phyloP scores from a whole-genome alignment of 2,888 invertebrate species.

The Lepidochrysops patricia region DNA sequence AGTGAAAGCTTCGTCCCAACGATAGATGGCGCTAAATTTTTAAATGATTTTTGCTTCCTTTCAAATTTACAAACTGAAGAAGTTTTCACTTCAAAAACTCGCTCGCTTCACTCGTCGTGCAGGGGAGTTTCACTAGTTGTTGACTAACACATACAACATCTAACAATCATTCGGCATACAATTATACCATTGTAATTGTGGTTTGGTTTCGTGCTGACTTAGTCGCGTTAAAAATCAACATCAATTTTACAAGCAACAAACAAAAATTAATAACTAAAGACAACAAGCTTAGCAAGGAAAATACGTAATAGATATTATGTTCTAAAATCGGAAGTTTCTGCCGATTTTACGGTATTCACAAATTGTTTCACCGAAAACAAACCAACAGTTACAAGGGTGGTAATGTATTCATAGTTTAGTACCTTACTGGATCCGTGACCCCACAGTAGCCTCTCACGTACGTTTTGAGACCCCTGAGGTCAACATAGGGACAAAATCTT shows the following conservation, averaged over 20 bases:
- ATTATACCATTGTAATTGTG: background rate
- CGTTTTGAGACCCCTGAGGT: conserved; percentile 12
- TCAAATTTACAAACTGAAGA: background rate
- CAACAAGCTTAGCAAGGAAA: no score
- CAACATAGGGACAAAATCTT: conserved; percentile 8
- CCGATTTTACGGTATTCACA: no score
- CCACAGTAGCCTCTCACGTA: conserved; percentile 13
- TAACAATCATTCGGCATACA: conserved; percentile 10
- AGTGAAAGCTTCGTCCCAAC: background rate
- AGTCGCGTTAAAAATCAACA: no score
- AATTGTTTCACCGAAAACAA: conserved; percentile 4
- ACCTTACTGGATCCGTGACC: conserved; percentile 12
- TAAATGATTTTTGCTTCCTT: background rate
- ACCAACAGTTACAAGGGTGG: background rate
- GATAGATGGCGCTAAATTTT: background rate
- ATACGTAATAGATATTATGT: no score
- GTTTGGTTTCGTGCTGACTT: background rate
- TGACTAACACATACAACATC: conserved; percentile 11
- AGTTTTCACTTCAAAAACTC: background rate
- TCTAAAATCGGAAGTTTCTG: no score
- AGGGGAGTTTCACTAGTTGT: background rate
- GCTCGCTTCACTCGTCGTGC: background rate
- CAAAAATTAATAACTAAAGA: no score
- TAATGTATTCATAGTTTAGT: conserved; percentile 11
- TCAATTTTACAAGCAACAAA: no score